Percentiles rank a stretch among this genome's conserved stretches.
phyloP scores from a whole-genome alignment of 2,113 vertebrate species.

The Acrocephalus kingi region DNA sequence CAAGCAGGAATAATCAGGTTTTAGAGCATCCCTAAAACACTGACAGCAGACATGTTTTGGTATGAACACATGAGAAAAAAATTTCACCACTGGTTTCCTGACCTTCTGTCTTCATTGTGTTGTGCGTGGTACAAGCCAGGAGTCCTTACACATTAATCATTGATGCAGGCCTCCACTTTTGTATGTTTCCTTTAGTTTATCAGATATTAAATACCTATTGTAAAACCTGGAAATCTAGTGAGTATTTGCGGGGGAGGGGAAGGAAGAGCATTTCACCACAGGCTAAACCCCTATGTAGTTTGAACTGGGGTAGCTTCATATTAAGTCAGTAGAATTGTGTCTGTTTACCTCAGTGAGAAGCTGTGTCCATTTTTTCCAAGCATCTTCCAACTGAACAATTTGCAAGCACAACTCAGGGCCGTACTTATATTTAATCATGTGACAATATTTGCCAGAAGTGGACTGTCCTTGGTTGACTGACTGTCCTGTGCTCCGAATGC shows the following conservation, averaged over 20 bases:
- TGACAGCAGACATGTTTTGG: neutral
- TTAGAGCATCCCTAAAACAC: neutral
- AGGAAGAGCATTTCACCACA: neutral
- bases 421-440: neutral
- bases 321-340: neutral
- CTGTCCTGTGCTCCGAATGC: neutral
- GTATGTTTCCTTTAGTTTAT: neutral
- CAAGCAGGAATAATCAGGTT: neutral
- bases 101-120: neutral
- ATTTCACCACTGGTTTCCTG: neutral
- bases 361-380: neutral
- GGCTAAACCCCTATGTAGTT: neutral
- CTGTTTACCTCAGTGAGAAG: neutral
- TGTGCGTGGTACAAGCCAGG: neutral
- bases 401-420: neutral
- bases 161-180: neutral
- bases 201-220: neutral
- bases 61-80: neutral
- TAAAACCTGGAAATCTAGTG: neutral
- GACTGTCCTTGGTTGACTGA: neutral
- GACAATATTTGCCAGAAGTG: neutral
- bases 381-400: neutral
- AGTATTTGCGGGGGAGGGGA: fast-evolving
- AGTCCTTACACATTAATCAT: neutral
- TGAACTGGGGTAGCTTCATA: neutral